These are phyloP conservation scores for Ophion obscuratus DNA, from an alignment of 2,888 invertebrate species.

Conservation along the genomic window DNA sequence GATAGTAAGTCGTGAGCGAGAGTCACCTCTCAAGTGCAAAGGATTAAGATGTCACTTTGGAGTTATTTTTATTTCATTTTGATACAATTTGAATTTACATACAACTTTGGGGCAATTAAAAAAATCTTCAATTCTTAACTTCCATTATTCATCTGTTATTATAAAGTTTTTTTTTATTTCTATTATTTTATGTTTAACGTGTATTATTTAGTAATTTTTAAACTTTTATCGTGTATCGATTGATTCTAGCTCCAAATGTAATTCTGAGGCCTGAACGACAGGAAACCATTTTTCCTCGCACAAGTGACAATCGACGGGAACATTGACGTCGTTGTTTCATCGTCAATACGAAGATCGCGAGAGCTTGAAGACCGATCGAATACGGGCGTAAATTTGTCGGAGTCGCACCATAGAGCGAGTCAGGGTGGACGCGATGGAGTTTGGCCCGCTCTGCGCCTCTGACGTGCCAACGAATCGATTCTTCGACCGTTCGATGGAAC, in stretches of 20 bases:
- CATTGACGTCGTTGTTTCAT: background rate
- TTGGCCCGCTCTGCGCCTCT: slow-evolving; percentile 43
- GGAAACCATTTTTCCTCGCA: slow-evolving; percentile 29
- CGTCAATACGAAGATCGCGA: background rate
- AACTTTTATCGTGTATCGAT: background rate
- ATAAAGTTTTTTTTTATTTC: background rate
- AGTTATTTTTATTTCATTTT: too few species aligned
- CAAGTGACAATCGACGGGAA: slow-evolving; percentile 16
- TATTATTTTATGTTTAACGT: background rate
- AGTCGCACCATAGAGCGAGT: background rate
- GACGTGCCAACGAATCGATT: slow-evolving; percentile 49
- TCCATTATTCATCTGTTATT: background rate
- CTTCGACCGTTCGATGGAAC: slow-evolving; percentile 21
- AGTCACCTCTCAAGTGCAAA: too few species aligned
- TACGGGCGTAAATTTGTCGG: background rate
- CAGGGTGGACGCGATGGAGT: background rate
- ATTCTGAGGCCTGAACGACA: background rate
- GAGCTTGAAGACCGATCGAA: background rate
- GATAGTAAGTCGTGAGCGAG: too few species aligned
- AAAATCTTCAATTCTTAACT: too few species aligned
- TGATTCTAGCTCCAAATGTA: background rate
- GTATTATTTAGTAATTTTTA: background rate
- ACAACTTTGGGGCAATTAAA: too few species aligned
- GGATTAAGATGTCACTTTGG: too few species aligned
- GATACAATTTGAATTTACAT: too few species aligned